phyloP scores from a whole-genome alignment of 37 sponge, comb jelly and placozoan genomes.

The Spongilla lacustris region DNA sequence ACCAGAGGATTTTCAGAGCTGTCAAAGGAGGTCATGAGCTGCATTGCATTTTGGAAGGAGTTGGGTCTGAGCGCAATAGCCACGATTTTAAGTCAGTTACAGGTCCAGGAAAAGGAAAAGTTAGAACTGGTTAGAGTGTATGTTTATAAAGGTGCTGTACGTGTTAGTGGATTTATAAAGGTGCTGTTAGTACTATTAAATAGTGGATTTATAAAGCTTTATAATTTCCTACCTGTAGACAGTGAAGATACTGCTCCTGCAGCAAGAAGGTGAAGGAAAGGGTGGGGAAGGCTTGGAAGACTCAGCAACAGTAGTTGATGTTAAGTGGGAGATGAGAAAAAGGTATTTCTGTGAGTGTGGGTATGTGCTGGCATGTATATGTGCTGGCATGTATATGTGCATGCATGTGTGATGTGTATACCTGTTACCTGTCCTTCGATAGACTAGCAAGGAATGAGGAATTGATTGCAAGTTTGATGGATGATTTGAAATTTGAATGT shows the following conservation, averaged over 20 bases:
- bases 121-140: constrained; percentile 33
- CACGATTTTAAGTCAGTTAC: constrained; percentile 24
- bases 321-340: constrained; percentile 15
- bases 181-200: not conserved
- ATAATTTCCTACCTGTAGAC: not conserved
- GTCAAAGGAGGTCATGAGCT: constrained; percentile 28
- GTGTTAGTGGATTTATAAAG: not conserved
- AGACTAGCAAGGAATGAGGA: constrained; percentile 60
- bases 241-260: constrained; percentile 15
- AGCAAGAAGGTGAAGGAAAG: not conserved
- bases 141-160: too few relatives aligned
- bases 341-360: constrained; percentile 8
- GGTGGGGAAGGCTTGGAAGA: constrained; percentile 20
- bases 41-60: constrained; percentile 9
- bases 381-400: not conserved
- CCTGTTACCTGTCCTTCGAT: not conserved
- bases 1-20: constrained; percentile 37
- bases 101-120: constrained; percentile 65
- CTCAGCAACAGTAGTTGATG: not conserved
- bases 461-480: constrained; percentile 49
- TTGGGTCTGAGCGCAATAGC: not conserved
- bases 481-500: constrained; percentile 68
- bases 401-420: constrained; percentile 5
- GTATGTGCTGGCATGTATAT: not conserved
- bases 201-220: not conserved